Evolutionary conservation across 2,888 invertebrate genomes (phyloP), one percentile per base, ranked within the genome.

Genomic region (Parnassius apollo): DNA sequence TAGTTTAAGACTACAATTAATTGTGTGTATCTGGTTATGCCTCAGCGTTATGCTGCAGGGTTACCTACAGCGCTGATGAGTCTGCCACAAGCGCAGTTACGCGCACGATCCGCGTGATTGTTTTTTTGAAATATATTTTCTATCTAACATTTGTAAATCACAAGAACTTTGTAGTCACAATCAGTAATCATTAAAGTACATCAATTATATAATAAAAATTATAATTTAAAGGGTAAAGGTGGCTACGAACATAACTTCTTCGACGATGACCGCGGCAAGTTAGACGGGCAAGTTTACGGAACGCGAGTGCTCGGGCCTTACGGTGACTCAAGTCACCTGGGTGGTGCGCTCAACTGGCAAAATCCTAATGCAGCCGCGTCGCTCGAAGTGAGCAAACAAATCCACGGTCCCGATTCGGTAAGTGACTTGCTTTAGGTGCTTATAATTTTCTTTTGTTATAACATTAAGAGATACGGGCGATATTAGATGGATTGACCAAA

Each of bases 191-290:
- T 35, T 7, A 35, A 35, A 35, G 7, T 35, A 35, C 7, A 35
- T 35, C 35, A 35, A 7, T 35, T 35, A 35, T 0, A 35, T 35
- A 7, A 35, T 35, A 7, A 35, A 7, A 35, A 35, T 35, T 35
- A 35, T 35, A 7, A 2, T 25, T 9, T 12, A n/a, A 68, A 87
- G 86, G 87, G 86, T 18, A 80, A 74, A 71, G 86, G 75, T 0
- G 88, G 85, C 2, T 88, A 88, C 67, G 78, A 81, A 56, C 81
- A 78, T 51, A 76, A 83, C 13, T 74, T 88, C 65, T 86, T 86
- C 74, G 73, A 88, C 58, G 86, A 87, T 64, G 52, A 78, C 8
- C 82, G 86, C 7, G 87, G 88, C 2, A 77, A 71, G 9, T 62
- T 86, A 4, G 68, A 76, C 50, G 86, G 78, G 0, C 76, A 80